phyloP scores from a whole-genome alignment of 2,113 vertebrate species.

The Myxocyprinus asiaticus region DNA sequence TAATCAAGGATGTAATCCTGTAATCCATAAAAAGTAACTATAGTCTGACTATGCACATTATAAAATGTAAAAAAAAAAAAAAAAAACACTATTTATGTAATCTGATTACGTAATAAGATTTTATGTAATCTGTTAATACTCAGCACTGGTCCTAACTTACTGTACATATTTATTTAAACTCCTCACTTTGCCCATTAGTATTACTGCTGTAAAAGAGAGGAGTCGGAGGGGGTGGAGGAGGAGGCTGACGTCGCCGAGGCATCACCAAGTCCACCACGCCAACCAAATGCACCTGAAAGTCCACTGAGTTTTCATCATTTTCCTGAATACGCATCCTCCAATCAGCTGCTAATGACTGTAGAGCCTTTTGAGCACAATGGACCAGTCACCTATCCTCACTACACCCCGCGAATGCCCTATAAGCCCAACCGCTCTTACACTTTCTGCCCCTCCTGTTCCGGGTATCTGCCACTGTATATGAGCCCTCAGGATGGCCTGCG shows the following conservation, averaged over 20 bases:
- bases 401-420: not conserved
- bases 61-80: no score
- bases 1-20: no score
- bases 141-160: no score
- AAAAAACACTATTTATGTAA: no score
- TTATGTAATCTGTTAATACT: no score
- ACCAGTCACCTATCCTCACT: slow-evolving; percentile 73
- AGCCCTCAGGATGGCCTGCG: slow-evolving; percentile 80
- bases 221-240: slow-evolving; percentile 81
- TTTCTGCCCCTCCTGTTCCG: slow-evolving; percentile 84
- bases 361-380: slow-evolving; percentile 79
- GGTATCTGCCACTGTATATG: slow-evolving; percentile 83
- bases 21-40: no score
- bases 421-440: slow-evolving; percentile 68
- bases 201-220: slow-evolving; percentile 92
- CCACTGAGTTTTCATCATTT: slow-evolving; percentile 20
- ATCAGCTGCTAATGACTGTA: slow-evolving; percentile 59
- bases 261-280: slow-evolving; percentile 69
- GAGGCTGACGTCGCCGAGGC: slow-evolving; percentile 83
- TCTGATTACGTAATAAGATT: no score
- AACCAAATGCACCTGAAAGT: slow-evolving; percentile 57
- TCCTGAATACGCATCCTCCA: slow-evolving; percentile 37
- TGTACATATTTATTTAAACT: no score
- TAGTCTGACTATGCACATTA: no score
- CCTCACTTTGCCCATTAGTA: slow-evolving; percentile 73